Percentiles rank a stretch among this genome's conserved stretches.
phyloP scores from a whole-genome alignment of 2,888 invertebrate genomes.

The Holacanthella duospinosa region DNA sequence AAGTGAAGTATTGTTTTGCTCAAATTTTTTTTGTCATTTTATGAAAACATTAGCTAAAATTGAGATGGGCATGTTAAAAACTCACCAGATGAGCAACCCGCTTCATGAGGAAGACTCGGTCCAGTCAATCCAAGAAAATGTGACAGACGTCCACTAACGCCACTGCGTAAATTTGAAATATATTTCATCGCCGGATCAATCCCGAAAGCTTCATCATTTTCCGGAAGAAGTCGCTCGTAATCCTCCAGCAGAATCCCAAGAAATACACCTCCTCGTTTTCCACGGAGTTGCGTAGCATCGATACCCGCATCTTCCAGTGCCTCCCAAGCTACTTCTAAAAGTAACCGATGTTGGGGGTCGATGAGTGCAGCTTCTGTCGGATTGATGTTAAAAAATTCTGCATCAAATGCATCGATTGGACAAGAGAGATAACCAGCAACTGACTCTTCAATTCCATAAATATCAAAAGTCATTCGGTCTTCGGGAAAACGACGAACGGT shows the following conservation, averaged over 20 bases:
- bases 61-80: too few relatives aligned
- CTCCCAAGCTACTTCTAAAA: constrained; percentile 3
- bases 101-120: not conserved
- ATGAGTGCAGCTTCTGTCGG: not conserved
- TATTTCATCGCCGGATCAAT: not conserved
- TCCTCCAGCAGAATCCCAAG: not conserved
- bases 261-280: not conserved
- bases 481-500: not conserved
- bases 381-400: not conserved
- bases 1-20: too few relatives aligned
- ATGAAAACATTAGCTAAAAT: too few relatives aligned
- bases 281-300: not conserved
- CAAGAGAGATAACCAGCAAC: not conserved
- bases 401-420: constrained; percentile 3
- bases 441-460: not conserved
- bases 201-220: not conserved
- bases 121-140: not conserved
- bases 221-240: not conserved
- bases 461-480: not conserved
- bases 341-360: not conserved
- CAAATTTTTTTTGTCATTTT: too few relatives aligned
- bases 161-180: not conserved
- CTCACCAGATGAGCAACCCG: constrained; percentile 1
- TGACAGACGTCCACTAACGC: not conserved
- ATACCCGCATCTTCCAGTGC: not conserved